These are phyloP conservation scores for Eudasyphora cyanicolor DNA, from an alignment of 2,888 invertebrate species.

Conservation along the genomic window DNA sequence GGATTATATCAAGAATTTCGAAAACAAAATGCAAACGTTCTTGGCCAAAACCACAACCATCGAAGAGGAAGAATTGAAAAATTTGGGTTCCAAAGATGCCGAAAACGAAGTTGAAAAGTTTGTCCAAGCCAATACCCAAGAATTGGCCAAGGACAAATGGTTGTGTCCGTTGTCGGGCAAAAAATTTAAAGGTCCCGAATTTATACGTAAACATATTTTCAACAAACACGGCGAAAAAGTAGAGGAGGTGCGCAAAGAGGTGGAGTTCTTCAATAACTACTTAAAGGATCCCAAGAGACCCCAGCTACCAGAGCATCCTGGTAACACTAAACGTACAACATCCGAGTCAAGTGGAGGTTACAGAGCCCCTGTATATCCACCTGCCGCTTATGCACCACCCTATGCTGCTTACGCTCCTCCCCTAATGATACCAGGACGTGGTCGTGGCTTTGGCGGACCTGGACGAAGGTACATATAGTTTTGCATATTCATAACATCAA, in stretches of 20 bases:
- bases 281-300: conserved; percentile 96
- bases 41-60: conserved; percentile 88
- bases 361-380: conserved; percentile 76
- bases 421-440: conserved; percentile 79
- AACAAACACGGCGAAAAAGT: conserved; percentile 98
- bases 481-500: too few relatives aligned
- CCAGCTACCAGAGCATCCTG: conserved; percentile 92
- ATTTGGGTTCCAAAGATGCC: conserved; percentile 90
- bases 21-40: conserved; percentile 94
- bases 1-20: conserved; percentile 90
- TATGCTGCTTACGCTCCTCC: conserved; percentile 81
- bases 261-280: conserved; percentile 98
- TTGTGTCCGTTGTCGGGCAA: conserved; percentile 98
- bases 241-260: conserved; percentile 97
- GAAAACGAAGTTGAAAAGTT: conserved; percentile 90
- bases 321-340: conserved; percentile 76
- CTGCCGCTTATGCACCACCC: conserved; percentile 79
- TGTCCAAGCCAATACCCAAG: conserved; percentile 96
- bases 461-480: conserved; percentile 69
- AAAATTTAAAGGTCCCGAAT: conserved; percentile 99
- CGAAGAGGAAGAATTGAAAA: conserved; percentile 90
- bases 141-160: conserved; percentile 99
- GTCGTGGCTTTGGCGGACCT: conserved; percentile 80
- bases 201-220: conserved; percentile 98
- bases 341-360: conserved; percentile 75